phyloP scores from a whole-genome alignment of 2,888 invertebrate species.

The Scaptomyza caliginosa region DNA sequence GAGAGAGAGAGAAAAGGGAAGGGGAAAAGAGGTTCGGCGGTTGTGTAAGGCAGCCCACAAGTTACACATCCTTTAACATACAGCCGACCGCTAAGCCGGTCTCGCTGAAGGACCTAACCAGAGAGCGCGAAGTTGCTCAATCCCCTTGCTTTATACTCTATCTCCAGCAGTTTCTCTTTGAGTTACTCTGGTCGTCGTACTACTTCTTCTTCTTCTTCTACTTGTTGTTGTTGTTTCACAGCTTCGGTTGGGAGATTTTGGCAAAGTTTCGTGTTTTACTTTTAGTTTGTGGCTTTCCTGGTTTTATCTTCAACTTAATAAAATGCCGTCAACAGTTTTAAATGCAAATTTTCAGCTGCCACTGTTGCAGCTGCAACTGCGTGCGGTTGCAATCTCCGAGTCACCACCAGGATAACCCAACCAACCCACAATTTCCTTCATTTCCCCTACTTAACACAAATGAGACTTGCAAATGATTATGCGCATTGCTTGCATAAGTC shows the following conservation, averaged over 20 bases:
- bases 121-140: conserved; percentile 25
- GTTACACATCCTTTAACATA: conserved; percentile 76
- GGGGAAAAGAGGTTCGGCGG: not conserved
- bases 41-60: conserved; percentile 75
- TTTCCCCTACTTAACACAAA: conserved; percentile 61
- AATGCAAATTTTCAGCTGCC: conserved; percentile 76
- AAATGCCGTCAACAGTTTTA: conserved; percentile 80
- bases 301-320: conserved; percentile 80
- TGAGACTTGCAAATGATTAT: conserved; percentile 78
- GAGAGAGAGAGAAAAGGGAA: not conserved
- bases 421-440: not conserved
- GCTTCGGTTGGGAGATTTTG: conserved; percentile 72
- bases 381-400: conserved; percentile 48
- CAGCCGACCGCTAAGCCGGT: conserved; percentile 71
- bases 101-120: conserved; percentile 48
- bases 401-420: not conserved
- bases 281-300: conserved; percentile 80
- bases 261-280: conserved; percentile 76
- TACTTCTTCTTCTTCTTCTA: conserved; percentile 15
- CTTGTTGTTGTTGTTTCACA: conserved; percentile 68
- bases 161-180: conserved; percentile 29
- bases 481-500: conserved; percentile 56
- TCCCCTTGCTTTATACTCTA: not conserved
- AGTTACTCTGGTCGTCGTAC: conserved; percentile 29
- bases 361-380: conserved; percentile 55